Conservation (phyloP, 2,113 vertebrate genomes). For the Cromileptes altivelis region DNA sequence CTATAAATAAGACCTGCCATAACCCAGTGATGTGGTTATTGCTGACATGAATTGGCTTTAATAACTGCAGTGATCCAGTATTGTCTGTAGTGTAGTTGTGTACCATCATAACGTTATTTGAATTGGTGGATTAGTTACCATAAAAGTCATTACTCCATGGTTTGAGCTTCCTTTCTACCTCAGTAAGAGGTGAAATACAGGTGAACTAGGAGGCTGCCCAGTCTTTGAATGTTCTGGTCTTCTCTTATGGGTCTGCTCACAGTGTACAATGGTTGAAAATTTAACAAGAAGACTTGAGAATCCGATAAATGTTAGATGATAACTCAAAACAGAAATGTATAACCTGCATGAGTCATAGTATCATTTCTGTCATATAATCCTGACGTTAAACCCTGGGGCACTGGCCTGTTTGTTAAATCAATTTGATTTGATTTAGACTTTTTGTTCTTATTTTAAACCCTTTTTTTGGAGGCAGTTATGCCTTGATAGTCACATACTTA, state of each 20-base stretch:
- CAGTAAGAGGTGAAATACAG: not conserved
- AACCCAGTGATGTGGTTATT: conserved; percentile 61
- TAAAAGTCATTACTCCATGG: not conserved
- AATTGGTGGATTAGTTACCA: not conserved
- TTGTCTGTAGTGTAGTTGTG: conserved; percentile 8
- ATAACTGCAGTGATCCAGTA: conserved; percentile 8
- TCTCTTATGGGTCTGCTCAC: conserved; percentile 5
- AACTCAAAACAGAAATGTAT: conserved; percentile 30
- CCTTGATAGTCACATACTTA: not conserved
- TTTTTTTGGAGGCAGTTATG: not conserved
- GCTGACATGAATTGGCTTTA: conserved; percentile 50
- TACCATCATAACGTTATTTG: conserved; percentile 18
- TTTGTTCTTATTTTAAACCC: not conserved
- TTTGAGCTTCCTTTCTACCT: not conserved
- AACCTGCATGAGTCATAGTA: conserved; percentile 1
- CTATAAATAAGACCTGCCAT: conserved; percentile 80
- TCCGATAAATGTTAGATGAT: not conserved
- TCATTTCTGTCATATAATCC: conserved; percentile 2
- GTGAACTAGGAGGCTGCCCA: not conserved
- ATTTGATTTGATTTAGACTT: not conserved
- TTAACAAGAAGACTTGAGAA: not conserved
- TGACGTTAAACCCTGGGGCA: not conserved
- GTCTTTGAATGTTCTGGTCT: not conserved
- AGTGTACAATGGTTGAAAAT: not conserved
- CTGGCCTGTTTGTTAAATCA: not conserved